Evolutionary conservation across 1,140 invertebrate species (phyloP).

Genomic region (Ceratosolen fusciceps): DNA sequence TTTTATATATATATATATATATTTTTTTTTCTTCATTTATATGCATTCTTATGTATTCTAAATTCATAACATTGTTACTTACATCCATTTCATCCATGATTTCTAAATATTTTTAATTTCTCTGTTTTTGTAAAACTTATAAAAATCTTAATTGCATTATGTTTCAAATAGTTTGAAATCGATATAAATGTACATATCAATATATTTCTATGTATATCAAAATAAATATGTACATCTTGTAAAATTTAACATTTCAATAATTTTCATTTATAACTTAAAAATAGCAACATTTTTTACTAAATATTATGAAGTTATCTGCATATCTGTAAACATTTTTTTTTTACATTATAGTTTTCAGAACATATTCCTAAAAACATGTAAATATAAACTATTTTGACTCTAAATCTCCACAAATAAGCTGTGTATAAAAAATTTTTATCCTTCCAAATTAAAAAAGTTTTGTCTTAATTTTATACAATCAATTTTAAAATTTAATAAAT

Average conservation of each 20-base stretch:
- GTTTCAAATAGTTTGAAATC: too few species aligned
- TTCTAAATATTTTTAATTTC: background rate
- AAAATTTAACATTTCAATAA: too few species aligned
- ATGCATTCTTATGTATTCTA: too few species aligned
- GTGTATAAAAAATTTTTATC: too few species aligned
- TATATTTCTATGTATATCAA: background rate
- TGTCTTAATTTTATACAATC: background rate
- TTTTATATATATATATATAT: background rate
- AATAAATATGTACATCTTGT: background rate
- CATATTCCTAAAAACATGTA: background rate
- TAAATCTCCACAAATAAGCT: too few species aligned
- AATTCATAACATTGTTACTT: background rate
- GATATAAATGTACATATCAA: background rate
- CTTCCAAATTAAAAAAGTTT: too few species aligned
- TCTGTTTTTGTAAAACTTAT: background rate
- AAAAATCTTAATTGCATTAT: too few species aligned
- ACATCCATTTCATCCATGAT: background rate
- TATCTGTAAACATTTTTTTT: background rate
- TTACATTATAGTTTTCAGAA: background rate
- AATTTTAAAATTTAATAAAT: too few species aligned
- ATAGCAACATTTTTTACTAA: background rate
- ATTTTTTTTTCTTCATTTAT: background rate
- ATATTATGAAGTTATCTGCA: constrained; percentile 22
- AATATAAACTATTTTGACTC: too few species aligned
- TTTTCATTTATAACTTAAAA: background rate